Percentiles rank a stretch among this genome's conserved stretches.
Conservation (phyloP, 2,888 invertebrate genomes). For the Unio pictorum region DNA sequence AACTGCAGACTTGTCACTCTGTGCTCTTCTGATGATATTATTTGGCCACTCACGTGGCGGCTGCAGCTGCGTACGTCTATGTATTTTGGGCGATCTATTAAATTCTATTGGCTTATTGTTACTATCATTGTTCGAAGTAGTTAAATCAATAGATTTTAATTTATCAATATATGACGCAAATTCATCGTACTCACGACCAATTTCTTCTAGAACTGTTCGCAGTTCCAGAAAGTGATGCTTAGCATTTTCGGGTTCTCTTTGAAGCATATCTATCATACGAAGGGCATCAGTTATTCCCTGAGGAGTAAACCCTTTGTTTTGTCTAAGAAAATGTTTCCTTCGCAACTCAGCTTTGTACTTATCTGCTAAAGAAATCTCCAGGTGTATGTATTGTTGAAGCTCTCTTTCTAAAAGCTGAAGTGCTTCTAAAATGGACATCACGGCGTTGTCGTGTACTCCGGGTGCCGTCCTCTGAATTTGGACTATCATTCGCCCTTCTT, state of each 20-base stretch:
- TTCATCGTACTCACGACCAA: constrained; percentile 41
- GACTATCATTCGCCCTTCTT: neutral
- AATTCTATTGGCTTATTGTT: neutral
- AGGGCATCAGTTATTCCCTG: constrained; percentile 34
- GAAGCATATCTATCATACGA: constrained; percentile 22
- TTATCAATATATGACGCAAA: constrained; percentile 39
- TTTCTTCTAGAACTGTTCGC: constrained; percentile 26
- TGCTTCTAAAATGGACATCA: constrained; percentile 43
- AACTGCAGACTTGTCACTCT: constrained; percentile 10
- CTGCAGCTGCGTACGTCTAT: constrained; percentile 9
- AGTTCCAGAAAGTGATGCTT: constrained; percentile 26
- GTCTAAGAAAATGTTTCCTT: constrained; percentile 36
- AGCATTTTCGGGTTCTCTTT: constrained; percentile 16
- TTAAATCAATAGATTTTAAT: constrained; percentile 10
- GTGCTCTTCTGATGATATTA: constrained; percentile 20
- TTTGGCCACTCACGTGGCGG: constrained; percentile 20
- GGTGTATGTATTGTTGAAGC: constrained; percentile 41
- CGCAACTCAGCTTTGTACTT: constrained; percentile 40
- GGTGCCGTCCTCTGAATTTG: constrained; percentile 16
- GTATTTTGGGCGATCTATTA: constrained; percentile 13
- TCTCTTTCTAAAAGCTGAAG: constrained; percentile 40
- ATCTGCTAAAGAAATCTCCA: constrained; percentile 42
- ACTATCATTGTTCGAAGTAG: constrained; percentile 1
- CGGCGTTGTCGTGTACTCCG: constrained; percentile 29
- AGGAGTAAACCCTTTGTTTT: constrained; percentile 35